Base-by-base conservation (phyloP, 2,888 invertebrate genomes). In the Sceliomorpha sp. region DNA sequence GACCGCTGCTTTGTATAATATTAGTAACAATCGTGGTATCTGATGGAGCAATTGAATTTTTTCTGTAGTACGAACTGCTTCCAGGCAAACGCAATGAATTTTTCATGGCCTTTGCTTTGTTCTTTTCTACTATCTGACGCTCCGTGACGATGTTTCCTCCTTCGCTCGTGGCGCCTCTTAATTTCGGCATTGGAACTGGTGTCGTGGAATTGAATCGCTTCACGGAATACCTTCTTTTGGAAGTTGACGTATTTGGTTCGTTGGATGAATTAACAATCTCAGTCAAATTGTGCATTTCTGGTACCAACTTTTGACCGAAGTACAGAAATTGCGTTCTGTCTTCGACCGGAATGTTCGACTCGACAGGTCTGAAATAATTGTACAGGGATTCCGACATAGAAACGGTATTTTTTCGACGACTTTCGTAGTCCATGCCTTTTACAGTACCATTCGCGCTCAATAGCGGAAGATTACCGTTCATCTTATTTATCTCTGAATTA, bases 261-360 rank as follows among this genome's bases (percentile, higher is more conserved):
- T 75, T 78, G 8, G 81, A 73, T 1, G 78, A 82, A 70, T 84
- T 83, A 2, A 55, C 14, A 9, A 81, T 80, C 2, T 79, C 77
- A 1, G 84, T 78, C 0, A 72, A 73, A 31, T 81, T 82, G 12
- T 76, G 88, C 37, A 84, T 42, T 0, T 89, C 83, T 0, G 89
- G 89, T 0, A 89, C 89, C 31, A 91, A 79, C 81, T 94, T 94
- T 79, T 93, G 92, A 0, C 94, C 94, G 80, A 94, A 94, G 79
- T 90, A 92, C 58, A 93, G 89, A 84, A 94, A 94, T 7, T 93
- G 93, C 42, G 92, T 91, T 89, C 93, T 91, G 77, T 93, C 93
- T 82, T 92, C 92, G 34, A 90, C 90, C 0, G 92, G 91, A 51
- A 92, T 86, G 75, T 92, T 92, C 15, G 90, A 88, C 80, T 92